These are phyloP conservation scores for mouse (Mus musculus) DNA, from an alignment of 2,113 vertebrate genomes.

Conservation along the genomic window DNA sequence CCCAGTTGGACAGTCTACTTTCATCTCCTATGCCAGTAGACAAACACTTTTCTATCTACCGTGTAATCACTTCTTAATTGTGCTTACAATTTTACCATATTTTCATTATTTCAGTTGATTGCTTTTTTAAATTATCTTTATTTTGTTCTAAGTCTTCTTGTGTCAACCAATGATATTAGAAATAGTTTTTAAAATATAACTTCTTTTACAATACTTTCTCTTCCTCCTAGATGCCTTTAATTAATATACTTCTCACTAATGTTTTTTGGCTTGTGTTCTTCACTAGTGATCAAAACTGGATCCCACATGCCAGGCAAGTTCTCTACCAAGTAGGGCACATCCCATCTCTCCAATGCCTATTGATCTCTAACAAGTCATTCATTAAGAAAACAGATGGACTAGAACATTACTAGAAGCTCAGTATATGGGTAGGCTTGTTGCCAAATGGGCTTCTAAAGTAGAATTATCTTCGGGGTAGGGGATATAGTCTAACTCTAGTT, in stretches of 20 bases:
- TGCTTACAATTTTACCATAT: background rate
- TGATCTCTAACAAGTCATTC: background rate
- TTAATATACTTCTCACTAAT: background rate
- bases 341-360: background rate
- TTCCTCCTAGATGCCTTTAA: background rate
- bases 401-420: background rate
- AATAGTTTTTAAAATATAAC: background rate
- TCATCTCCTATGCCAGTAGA: background rate
- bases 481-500: background rate
- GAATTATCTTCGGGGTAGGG: background rate
- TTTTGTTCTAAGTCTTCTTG: background rate
- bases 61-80: background rate
- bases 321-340: background rate
- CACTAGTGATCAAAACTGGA: background rate
- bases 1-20: background rate
- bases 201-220: background rate
- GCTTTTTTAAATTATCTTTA: background rate
- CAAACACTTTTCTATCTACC: background rate
- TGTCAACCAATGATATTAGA: background rate
- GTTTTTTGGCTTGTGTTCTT: background rate
- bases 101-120: background rate
- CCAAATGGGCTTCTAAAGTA: background rate
- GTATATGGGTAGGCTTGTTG: background rate
- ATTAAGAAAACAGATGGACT: background rate
- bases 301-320: background rate